Evolutionary conservation across 2,888 invertebrate species (phyloP), one percentile per base, ranked within the genome.

Genomic region (Altica lythri): DNA sequence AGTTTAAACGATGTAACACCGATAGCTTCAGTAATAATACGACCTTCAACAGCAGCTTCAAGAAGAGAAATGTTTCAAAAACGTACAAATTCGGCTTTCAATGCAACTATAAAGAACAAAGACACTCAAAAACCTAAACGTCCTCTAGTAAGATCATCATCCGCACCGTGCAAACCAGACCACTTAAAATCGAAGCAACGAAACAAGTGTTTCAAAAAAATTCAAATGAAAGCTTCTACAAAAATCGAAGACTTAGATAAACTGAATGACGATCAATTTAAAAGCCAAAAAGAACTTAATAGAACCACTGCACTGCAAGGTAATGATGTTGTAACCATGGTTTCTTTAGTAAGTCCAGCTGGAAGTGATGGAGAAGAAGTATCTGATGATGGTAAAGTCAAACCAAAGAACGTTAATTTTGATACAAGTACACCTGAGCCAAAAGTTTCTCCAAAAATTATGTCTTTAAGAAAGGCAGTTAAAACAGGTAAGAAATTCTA

Each of bases 281-380:
- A 60, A 47, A 68, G 48, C 37, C 47, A 67, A 56, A 59, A 61
- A 34, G 55, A 63, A 59, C n/a, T n/a, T n/a, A 63, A 65, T 54
- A 50, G 64, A 27, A 61, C 57, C 10, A 68, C 71, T 2, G 66
- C 69, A 2, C 64, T 67, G 16, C 62, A 66, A 29, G 73, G 69
- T 2, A 65, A 68, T 1, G 80, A 80, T 32, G 77, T 87, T 25
- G 80, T 85, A 1, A 87, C 87, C 0, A 81, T 86, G 80, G 85
- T 87, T 0, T 86, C 86, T 0, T 72, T 87, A 35, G 77, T 86
- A 2, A 86, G 85, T 66, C 84, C 86, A 0, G 82, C 83, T 12
- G 84, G 82, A 29, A 86, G 85, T 66, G 86, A 86, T 34, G 80
- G 79, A 13, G 85, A 85, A 62, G 78, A 46, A 13, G 56, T 61